Evolutionary conservation across 2,888 invertebrate genomes (phyloP), one percentile per base, ranked within the genome.

Genomic region (Diabrotica balteata): DNA sequence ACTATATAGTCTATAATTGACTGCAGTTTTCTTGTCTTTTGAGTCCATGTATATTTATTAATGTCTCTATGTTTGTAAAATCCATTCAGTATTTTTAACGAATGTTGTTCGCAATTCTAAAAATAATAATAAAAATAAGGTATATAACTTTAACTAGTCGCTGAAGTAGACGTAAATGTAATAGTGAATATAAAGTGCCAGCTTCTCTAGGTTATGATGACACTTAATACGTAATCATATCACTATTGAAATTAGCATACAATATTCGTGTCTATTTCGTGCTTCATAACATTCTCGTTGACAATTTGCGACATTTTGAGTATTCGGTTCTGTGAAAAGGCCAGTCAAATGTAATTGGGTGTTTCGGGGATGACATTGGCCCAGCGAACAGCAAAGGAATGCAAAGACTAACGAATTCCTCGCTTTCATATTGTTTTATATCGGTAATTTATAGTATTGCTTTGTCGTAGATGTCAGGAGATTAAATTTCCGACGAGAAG

Each of bases 351-450:
- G 66, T 69, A 72, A 72, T 72, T 70, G 72, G 68, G 68, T 63
- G 63, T 62, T 71, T 68, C 53, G 60, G 78, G 78, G 79, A 79
- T 79, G 80, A 80, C 79, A 78, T 74, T 72, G 69, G 67, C 59
- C 55, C 63, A 57, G 57, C 60, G 66, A 68, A 66, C 70, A 73
- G 75, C 77, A 78, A 80, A 80, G 82, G 82, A 82, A 82, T 82
- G 80, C 76, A 80, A 82, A 82, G 82, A 81, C 82, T 80, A 78
- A 75, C 81, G 80, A 80, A 80, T 82, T 81, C 81, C 81, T 72
- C 81, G 79, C 79, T 81, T 81, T 82, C 81, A 81, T 82, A 82
- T 83, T 83, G 82, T 83, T 83, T 83, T 83, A 83, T 83, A 82
- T 82, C 80, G 80, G 80, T 82, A 82, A 83, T 83, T 83, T 82